Percentiles rank a stretch among this genome's conserved stretches.
Evolutionary conservation across 1,140 invertebrate species (phyloP).

Genomic region (Thaumatotibia leucotreta): DNA sequence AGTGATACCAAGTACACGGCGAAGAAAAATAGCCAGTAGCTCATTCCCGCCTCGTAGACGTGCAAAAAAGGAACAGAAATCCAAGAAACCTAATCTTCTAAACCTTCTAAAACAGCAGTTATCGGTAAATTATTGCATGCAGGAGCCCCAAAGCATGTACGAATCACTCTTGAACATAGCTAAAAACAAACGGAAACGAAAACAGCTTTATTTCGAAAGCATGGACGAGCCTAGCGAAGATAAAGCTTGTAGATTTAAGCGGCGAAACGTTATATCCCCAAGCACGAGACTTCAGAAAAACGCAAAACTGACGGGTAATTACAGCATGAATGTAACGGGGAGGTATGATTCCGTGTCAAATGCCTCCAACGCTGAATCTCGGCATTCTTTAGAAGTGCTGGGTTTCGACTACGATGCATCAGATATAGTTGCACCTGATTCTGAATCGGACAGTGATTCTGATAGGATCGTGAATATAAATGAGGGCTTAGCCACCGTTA

Average conservation of each 20-base stretch:
- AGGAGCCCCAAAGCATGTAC: conserved; percentile 41
- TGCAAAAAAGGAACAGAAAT: conserved; percentile 17
- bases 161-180: conserved; percentile 43
- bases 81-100: conserved; percentile 33
- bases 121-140: conserved; percentile 18
- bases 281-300: not conserved
- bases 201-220: conserved; percentile 13
- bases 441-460: too few relatives aligned
- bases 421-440: too few relatives aligned
- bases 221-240: not conserved
- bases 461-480: too few relatives aligned
- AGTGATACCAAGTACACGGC: not conserved
- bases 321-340: not conserved
- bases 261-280: conserved; percentile 14
- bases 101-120: conserved; percentile 43
- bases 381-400: conserved; percentile 39
- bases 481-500: too few relatives aligned
- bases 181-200: conserved; percentile 31
- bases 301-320: not conserved
- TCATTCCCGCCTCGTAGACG: not conserved
- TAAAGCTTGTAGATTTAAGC: conserved; percentile 21
- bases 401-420: conserved; percentile 37
- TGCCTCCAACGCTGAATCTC: conserved; percentile 13
- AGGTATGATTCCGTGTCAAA: not conserved
- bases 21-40: not conserved